These are phyloP conservation scores for Nyctibius bracteatus DNA, from an alignment of 2,113 vertebrate genomes.

Conservation along the genomic window DNA sequence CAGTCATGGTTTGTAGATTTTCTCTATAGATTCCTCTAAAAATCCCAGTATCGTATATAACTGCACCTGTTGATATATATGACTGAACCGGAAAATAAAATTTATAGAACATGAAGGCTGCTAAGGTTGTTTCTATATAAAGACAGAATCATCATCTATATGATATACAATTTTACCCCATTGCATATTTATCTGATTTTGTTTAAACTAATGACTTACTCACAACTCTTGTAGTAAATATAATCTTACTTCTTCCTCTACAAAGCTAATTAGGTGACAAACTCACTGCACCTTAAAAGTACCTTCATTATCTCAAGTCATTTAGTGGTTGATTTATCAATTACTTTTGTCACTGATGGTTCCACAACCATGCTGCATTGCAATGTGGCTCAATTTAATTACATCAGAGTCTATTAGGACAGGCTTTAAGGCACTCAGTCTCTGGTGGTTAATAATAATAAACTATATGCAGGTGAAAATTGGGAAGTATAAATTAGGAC, in stretches of 20 bases:
- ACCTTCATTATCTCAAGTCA: constrained; percentile 58
- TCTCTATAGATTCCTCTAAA: not conserved
- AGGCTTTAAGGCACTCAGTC: not conserved
- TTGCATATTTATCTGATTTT: constrained; percentile 10
- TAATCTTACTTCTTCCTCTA: constrained; percentile 8
- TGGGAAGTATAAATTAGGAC: not conserved
- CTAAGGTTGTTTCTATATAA: not conserved
- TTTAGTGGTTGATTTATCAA: constrained; percentile 68
- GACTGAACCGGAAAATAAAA: not conserved
- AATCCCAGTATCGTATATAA: not conserved
- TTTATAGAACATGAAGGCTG: not conserved
- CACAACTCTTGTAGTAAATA: constrained; percentile 34
- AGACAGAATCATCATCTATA: not conserved
- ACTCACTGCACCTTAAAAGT: constrained; percentile 30
- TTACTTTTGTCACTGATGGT: constrained; percentile 48
- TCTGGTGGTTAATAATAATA: constrained; percentile 10
- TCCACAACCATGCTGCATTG: constrained; percentile 1
- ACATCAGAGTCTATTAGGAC: not conserved
- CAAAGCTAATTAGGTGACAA: constrained; percentile 46
- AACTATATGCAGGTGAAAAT: not conserved
- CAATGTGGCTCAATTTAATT: constrained; percentile 42
- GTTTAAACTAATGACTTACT: not conserved
- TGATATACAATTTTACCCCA: not conserved
- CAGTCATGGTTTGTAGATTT: not conserved
- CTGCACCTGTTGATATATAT: not conserved